A percentile compares a stretch with the other conserved stretches of the same genome.
Evolutionary conservation across 2,113 vertebrate species (phyloP).

Genomic region (Lophura nycthemera): DNA sequence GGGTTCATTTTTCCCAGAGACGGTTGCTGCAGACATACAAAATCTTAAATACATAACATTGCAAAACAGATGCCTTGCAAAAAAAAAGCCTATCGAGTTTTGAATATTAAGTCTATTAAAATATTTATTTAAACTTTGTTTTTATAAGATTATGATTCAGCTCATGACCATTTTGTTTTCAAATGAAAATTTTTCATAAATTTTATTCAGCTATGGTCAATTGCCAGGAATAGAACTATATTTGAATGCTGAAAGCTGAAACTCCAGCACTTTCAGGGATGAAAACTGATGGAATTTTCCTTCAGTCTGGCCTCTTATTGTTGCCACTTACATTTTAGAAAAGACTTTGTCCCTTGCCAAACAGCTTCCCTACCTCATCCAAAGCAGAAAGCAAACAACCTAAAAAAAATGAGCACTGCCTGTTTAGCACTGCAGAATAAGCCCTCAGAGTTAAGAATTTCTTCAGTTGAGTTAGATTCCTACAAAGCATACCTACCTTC

Average conservation of each 20-base stretch:
- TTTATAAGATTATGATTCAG: neutral
- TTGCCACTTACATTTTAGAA: neutral
- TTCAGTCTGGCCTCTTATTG: neutral
- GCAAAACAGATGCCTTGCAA: neutral
- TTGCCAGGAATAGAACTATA: neutral
- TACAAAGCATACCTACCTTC: neutral
- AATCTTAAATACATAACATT: neutral
- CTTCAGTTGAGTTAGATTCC: neutral
- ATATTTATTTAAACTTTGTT: neutral
- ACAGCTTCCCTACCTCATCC: neutral
- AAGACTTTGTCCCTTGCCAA: neutral
- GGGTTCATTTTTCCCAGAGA: neutral
- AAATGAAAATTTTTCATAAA: neutral
- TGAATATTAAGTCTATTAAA: neutral
- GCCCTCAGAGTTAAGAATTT: neutral
- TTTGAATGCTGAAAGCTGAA: neutral
- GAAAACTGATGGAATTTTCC: neutral
- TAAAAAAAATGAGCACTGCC: rapidly evolving
- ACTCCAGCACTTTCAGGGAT: neutral
- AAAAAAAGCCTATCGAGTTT: neutral
- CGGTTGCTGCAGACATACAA: neutral
- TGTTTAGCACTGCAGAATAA: neutral
- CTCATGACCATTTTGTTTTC: neutral
- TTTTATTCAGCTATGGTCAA: neutral
- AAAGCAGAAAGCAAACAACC: neutral